Evolutionary conservation across 2,888 invertebrate species (phyloP).

Genomic region (Pammene fasciana): DNA sequence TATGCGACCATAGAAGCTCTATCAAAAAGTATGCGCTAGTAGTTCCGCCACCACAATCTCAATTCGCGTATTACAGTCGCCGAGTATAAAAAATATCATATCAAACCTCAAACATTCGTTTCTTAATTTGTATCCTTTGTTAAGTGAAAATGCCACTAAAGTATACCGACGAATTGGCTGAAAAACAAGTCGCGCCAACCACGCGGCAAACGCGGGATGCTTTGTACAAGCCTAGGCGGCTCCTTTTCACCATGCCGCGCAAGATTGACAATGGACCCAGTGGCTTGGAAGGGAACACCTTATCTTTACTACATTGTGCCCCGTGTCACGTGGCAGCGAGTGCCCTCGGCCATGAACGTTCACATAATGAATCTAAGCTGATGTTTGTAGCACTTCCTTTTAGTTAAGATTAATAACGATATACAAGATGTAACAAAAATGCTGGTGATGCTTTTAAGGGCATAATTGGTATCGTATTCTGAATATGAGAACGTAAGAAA

Average conservation of each 20-base stretch:
- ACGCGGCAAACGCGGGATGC: conserved; percentile 47
- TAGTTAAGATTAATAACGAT: conserved; percentile 3
- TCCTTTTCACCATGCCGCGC: conserved; percentile 70
- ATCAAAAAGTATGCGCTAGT: no score
- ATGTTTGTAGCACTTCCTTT: conserved; percentile 48
- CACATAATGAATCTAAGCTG: conserved; percentile 70
- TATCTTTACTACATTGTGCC: conserved; percentile 80
- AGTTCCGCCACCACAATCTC: no score
- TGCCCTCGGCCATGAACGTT: conserved; percentile 70
- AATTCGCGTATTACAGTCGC: no score
- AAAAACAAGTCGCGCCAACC: conserved; percentile 24
- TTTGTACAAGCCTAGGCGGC: conserved; percentile 57
- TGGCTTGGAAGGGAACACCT: conserved; percentile 79
- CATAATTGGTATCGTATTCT: background rate
- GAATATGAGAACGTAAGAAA: no score
- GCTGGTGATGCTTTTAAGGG: no score
- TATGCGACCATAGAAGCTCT: no score
- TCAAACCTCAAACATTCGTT: no score
- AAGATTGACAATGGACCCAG: conserved; percentile 78
- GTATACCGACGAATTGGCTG: conserved; percentile 28
- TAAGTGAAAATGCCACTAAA: no score
- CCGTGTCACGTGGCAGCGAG: conserved; percentile 76
- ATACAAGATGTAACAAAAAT: background rate
- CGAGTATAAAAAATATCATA: no score
- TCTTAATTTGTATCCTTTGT: no score